Base-by-base conservation (phyloP, 2,797 vertebrate species). In the Pipistrellus kuhlii region DNA sequence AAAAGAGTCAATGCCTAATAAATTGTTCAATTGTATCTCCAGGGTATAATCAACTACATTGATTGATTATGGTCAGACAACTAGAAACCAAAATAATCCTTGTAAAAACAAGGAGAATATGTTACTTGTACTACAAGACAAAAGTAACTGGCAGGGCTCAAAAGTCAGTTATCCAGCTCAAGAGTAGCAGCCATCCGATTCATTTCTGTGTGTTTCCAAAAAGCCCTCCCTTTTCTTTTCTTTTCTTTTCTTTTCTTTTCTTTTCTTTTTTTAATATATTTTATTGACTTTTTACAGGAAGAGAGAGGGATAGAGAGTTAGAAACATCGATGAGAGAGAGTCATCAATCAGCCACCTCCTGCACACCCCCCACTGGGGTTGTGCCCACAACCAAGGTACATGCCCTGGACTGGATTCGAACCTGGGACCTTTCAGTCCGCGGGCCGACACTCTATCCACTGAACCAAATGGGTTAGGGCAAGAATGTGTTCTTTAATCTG, bases 1-100 rank as follows among this genome's bases (percentile, higher is more conserved):
- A 81, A 72, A 80, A 51, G 30, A 86, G 25, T 73, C 68, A 87
- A 64, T 18, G n/a, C 6, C 59, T 87, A 64, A 76, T 77, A 23
- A 10, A 64, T 46, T 72, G 64, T 75, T 75, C 20, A 66, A 12
- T 53, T 55, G 6, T 59, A 88, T 88, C 71, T 85, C 64, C 46
- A 93, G 78, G 88, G 69, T 32, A 80, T 44, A 93, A 66, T 72
- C 51, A 72, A 41, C 84, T 73, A 57, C 14, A 25, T 2, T 66
- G 73, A 91, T 59, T 83, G 75, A 84, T 62, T 66, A 55, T 27
- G 12, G 23, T 85, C 73, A 62, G 69, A 51, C 38, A 91, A 71
- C 62, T n/a, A 73, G 81, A 95, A 95, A 89, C 51, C n/a, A 88
- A 91, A 92, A 90, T 44, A 87, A 78, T 59, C 51, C 71, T 89